phyloP scores from a whole-genome alignment of 2,888 invertebrate genomes.

The Adelognathus sp. region DNA sequence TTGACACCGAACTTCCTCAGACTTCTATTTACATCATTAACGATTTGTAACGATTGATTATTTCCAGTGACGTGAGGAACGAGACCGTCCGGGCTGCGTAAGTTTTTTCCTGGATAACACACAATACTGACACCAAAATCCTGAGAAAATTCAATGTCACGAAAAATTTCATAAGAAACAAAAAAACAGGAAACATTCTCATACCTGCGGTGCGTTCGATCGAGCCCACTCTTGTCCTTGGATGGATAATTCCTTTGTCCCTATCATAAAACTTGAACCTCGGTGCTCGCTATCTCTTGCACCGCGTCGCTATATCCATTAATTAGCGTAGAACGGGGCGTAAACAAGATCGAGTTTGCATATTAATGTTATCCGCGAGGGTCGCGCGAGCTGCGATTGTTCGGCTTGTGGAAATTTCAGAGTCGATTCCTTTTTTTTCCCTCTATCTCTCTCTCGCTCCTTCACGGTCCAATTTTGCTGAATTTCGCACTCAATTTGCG shows the following conservation, averaged over 20 bases:
- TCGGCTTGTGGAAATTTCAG: neutral
- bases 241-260: constrained; percentile 7
- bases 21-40: neutral
- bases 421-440: neutral
- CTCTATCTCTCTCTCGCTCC: neutral
- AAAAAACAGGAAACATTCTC: no score
- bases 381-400: constrained; percentile 16
- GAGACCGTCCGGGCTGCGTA: constrained; percentile 81
- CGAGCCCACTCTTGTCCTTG: constrained; percentile 27
- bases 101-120: constrained; percentile 77
- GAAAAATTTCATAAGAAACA: no score
- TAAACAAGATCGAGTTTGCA: constrained; percentile 61
- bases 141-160: no score
- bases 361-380: constrained; percentile 39
- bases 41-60: neutral
- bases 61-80: constrained; percentile 82
- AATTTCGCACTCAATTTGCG: neutral
- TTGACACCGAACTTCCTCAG: no score
- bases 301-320: constrained; percentile 21
- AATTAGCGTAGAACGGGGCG: constrained; percentile 53
- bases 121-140: no score
- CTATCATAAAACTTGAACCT: constrained; percentile 9
- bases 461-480: neutral
- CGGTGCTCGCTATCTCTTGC: neutral
- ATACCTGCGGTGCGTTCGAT: no score